Percentiles rank a stretch among this genome's conserved stretches.
phyloP scores from a whole-genome alignment of 1,140 invertebrate species.

The Drosophila teissieri region DNA sequence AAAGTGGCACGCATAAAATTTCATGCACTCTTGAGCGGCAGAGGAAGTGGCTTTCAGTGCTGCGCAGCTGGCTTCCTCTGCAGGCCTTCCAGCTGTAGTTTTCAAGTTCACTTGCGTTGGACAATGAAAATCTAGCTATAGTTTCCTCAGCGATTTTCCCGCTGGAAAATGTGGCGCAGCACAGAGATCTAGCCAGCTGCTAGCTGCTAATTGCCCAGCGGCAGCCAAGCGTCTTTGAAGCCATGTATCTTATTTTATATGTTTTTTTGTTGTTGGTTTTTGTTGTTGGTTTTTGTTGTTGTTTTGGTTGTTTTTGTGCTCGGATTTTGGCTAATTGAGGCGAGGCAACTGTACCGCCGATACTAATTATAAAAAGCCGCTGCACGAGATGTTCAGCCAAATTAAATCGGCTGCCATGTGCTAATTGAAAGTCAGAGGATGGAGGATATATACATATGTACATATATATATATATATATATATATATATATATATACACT shows the following conservation, averaged over 20 bases:
- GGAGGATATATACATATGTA: not conserved
- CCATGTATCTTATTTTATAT: constrained; percentile 26
- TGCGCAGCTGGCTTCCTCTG: not conserved
- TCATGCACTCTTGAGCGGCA: constrained; percentile 77
- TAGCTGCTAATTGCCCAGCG: constrained; percentile 53
- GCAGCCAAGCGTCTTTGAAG: constrained; percentile 36
- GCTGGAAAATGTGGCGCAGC: not conserved
- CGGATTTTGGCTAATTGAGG: constrained; percentile 63
- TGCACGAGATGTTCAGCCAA: constrained; percentile 69
- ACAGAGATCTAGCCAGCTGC: constrained; percentile 17
- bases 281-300: no score
- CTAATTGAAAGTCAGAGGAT: constrained; percentile 33
- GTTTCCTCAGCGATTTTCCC: not conserved
- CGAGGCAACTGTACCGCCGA: constrained; percentile 69
- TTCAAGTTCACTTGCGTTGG: no score
- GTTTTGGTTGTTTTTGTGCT: no score
- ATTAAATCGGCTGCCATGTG: constrained; percentile 51
- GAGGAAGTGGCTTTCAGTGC: constrained; percentile 45
- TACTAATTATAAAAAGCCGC: constrained; percentile 65
- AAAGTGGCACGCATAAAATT: constrained; percentile 82
- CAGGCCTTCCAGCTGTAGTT: no score
- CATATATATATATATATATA: no score
- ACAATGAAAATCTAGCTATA: not conserved
- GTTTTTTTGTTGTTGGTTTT: not conserved
- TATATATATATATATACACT: not conserved